These are phyloP conservation scores for Coregonus sp. DNA, from an alignment of 2,797 vertebrate species.

Conservation along the genomic window DNA sequence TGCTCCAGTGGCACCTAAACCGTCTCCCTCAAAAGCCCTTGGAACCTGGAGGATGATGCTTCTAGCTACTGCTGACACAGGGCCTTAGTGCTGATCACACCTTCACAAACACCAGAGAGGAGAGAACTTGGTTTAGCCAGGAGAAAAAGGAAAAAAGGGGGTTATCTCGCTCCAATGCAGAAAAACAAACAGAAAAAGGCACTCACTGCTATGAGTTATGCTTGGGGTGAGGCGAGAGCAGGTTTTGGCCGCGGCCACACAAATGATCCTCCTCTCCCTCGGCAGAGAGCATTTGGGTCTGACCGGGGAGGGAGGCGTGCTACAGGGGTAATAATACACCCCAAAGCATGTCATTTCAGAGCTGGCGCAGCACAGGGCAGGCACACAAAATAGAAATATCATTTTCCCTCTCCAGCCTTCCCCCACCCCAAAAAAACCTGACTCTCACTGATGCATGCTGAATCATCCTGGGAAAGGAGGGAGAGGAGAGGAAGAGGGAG, in stretches of 20 bases:
- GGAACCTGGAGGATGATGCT: constrained; percentile 15
- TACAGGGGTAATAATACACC: constrained; percentile 58
- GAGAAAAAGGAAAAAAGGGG: constrained; percentile 39
- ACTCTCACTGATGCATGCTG: constrained; percentile 13
- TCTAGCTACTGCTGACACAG: constrained; percentile 8
- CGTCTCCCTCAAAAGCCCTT: constrained; percentile 25
- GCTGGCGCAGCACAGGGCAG: constrained; percentile 31
- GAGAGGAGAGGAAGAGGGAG: neutral
- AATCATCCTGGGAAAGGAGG: constrained; percentile 24
- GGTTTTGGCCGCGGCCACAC: constrained; percentile 41
- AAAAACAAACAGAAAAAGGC: constrained; percentile 45
- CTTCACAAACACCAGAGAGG: neutral
- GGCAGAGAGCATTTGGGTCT: constrained; percentile 15
- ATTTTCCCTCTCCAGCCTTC: constrained; percentile 30
- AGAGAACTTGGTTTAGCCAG: constrained; percentile 36
- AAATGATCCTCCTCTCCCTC: constrained; percentile 45
- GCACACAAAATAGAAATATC: constrained; percentile 62
- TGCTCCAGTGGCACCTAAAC: constrained; percentile 28
- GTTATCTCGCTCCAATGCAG: constrained; percentile 18
- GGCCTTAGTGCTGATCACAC: neutral
- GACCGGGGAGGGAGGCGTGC: constrained; percentile 9
- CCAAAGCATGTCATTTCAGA: constrained; percentile 60
- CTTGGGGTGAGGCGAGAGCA: constrained; percentile 55
- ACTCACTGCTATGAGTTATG: constrained; percentile 10
- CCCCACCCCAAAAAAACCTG: neutral